Base-by-base conservation (phyloP, 2,113 vertebrate genomes). In the Felis catus region DNA sequence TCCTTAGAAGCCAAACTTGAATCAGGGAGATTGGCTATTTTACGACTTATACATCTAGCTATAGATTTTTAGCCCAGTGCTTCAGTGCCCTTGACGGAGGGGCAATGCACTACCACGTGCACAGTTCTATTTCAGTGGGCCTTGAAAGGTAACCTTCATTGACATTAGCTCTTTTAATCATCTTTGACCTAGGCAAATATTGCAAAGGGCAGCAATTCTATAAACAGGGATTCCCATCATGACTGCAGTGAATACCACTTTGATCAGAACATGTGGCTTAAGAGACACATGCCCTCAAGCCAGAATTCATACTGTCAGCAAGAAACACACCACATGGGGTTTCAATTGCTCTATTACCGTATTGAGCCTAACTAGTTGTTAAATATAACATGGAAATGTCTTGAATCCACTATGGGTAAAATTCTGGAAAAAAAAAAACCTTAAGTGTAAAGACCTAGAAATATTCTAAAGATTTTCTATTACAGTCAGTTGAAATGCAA, bases 251-350 rank as follows among this genome's bases (percentile, higher is more conserved):
- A 48, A 55, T 55, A 66, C 21, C 10, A 5, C 71, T 97, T 97
- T 94, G 74, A 97, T 91, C 33, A 79, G 88, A 97, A 87, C 7
- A n/a, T 79, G 33, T 73, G 51, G 29, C 63, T 96, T 97, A 94
- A 84, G 51, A 90, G 25, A 89, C 88, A 48, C 76, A 11, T 97
- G 79, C 53, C 87, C 89, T 85, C 63, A 80, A 98, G 65, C 36
- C 84, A 92, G 66, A 92, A 94, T 78, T 70, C 51, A 90, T 63
- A 4, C 53, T 94, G 73, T 95, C 86, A 96, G 68, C 33, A 97
- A 87, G 74, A 97, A 98, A 53, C 41, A 51, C 36, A 80, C 7
- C 2, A 25, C 78, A 92, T 16, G 4, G 76, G 13, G 14, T 74
- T 90, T 89, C 39, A 94, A 2, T 80, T 95, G 19, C 33, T 97